Conservation (phyloP, 2,888 invertebrate species). For the Plutella xylostella region DNA sequence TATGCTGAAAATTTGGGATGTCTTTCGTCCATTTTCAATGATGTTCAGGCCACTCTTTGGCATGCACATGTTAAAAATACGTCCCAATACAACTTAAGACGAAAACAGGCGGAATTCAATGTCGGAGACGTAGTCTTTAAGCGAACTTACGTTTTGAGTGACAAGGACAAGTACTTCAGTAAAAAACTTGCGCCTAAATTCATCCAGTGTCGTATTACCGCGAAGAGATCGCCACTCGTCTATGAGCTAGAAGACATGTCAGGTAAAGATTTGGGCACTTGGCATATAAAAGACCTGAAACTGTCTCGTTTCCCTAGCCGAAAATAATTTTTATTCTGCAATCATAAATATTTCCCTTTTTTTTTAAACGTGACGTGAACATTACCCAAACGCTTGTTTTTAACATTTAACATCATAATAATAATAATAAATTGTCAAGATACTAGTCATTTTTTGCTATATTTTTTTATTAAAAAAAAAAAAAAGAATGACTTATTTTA, state of each 20-base stretch:
- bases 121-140: slow-evolving; percentile 17
- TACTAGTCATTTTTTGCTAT: no score
- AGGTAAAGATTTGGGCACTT: no score
- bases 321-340: no score
- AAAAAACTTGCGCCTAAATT: background rate
- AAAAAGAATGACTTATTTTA: no score
- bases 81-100: slow-evolving; percentile 16
- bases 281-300: no score
- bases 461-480: no score
- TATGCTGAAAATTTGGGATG: slow-evolving; percentile 16
- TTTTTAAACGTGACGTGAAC: no score
- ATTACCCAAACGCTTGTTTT: no score
- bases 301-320: no score
- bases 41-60: slow-evolving; percentile 14
- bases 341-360: no score
- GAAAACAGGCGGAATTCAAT: slow-evolving; percentile 16
- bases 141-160: background rate
- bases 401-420: no score
- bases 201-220: background rate
- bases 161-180: background rate
- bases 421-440: no score
- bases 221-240: background rate
- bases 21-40: slow-evolving; percentile 15
- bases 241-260: background rate
- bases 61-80: slow-evolving; percentile 17